A percentile compares a stretch with the other conserved stretches of the same genome.
Conservation (phyloP, 2,888 invertebrate genomes). For the Scaeva pyrastri region DNA sequence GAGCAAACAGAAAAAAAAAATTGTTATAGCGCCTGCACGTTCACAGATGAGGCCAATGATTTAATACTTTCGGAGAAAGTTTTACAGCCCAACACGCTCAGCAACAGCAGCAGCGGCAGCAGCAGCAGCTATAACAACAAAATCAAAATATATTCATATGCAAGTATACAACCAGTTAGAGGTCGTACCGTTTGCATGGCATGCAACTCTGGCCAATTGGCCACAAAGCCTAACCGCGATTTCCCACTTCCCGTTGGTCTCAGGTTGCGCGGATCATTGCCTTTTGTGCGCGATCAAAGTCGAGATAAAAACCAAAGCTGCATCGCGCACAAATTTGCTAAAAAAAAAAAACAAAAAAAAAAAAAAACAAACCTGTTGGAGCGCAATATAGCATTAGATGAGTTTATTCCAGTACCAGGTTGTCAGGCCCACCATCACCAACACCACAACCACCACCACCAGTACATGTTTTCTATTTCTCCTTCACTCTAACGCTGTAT, state of each 20-base stretch:
- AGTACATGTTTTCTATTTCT: conserved; percentile 22
- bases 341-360: conserved; percentile 19
- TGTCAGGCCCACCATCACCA: conserved; percentile 18
- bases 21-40: conserved; percentile 39
- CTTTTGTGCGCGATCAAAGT: conserved; percentile 65
- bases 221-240: conserved; percentile 56
- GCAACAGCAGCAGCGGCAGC: background rate
- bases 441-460: background rate
- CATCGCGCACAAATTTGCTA: conserved; percentile 34
- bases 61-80: conserved; percentile 65
- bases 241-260: conserved; percentile 57
- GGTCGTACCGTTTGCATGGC: conserved; percentile 62
- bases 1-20: conserved; percentile 7
- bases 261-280: conserved; percentile 69
- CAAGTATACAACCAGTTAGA: conserved; percentile 66
- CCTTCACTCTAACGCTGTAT: conserved; percentile 67
- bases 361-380: conserved; percentile 58
- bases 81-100: conserved; percentile 48
- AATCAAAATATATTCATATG: background rate
- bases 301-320: conserved; percentile 57
- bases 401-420: conserved; percentile 38
- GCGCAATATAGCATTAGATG: conserved; percentile 60
- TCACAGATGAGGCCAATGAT: conserved; percentile 74
- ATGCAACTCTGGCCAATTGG: conserved; percentile 66
- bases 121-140: background rate